Percentiles rank a stretch among this genome's conserved stretches.
These are phyloP conservation scores for Eupeodes luniger DNA, from an alignment of 2,888 invertebrate species.

Conservation along the genomic window DNA sequence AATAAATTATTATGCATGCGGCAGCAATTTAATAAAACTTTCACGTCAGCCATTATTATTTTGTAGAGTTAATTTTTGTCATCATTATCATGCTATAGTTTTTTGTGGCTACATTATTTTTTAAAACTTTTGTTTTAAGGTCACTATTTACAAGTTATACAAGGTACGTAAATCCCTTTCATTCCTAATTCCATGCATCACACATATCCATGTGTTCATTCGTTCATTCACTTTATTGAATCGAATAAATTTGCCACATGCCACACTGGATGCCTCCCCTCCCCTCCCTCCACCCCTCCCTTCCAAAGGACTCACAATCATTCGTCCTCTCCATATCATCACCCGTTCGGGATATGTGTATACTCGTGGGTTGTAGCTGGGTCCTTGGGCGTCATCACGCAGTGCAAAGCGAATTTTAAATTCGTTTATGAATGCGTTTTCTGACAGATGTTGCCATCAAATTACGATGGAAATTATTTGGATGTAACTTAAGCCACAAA, in stretches of 20 bases:
- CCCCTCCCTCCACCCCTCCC: too few species aligned
- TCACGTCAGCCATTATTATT: constrained; percentile 9
- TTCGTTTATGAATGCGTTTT: constrained; percentile 66
- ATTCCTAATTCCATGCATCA: constrained; percentile 17
- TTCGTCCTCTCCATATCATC: not conserved
- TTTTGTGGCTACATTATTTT: constrained; percentile 5
- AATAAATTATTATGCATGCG: not conserved
- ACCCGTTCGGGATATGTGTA: not conserved
- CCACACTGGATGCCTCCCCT: not conserved
- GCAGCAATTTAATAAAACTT: not conserved
- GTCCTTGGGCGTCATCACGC: not conserved
- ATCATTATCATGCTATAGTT: not conserved
- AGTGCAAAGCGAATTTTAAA: constrained; percentile 50
- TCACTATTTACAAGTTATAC: not conserved
- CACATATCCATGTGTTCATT: not conserved
- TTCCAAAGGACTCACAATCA: constrained; percentile 8
- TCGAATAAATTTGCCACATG: constrained; percentile 65
- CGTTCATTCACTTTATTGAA: constrained; percentile 51
- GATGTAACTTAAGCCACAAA: constrained; percentile 73
- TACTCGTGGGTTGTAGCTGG: not conserved
- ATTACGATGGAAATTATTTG: constrained; percentile 73
- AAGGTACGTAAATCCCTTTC: constrained; percentile 56
- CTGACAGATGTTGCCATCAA: constrained; percentile 73
- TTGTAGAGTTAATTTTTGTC: not conserved
- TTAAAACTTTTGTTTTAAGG: not conserved